Evolutionary conservation across 2,888 invertebrate genomes (phyloP).

Genomic region (Cantharis rufa): DNA sequence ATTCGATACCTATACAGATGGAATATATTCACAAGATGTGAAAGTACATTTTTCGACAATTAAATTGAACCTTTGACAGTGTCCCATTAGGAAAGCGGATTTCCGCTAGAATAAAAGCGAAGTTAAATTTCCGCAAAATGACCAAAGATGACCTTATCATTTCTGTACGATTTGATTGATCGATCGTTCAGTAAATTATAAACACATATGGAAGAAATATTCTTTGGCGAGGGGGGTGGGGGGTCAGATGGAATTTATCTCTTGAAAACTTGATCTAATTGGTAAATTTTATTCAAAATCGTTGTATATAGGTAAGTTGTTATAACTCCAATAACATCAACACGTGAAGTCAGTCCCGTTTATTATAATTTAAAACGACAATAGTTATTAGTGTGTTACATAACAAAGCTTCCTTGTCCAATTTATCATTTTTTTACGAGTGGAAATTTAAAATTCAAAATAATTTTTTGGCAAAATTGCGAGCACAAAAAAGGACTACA

Average conservation of each 20-base stretch:
- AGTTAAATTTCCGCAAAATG: neutral
- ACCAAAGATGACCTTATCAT: neutral
- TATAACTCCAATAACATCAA: neutral
- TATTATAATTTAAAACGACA: neutral
- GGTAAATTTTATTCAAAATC: too few relatives aligned
- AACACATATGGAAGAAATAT: too few relatives aligned
- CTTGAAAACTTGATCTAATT: too few relatives aligned
- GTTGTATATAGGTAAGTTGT: neutral
- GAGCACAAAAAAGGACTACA: neutral
- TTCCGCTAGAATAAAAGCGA: neutral
- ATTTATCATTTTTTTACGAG: neutral
- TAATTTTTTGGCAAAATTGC: neutral
- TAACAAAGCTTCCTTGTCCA: neutral
- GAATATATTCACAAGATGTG: too few relatives aligned
- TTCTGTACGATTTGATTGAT: neutral
- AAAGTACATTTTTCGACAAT: neutral
- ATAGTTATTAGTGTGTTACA: neutral
- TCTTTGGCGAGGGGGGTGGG: too few relatives aligned
- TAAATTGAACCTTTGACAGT: neutral
- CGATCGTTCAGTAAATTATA: neutral
- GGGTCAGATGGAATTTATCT: too few relatives aligned
- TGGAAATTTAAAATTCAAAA: neutral
- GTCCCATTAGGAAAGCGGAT: neutral
- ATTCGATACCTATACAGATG: too few relatives aligned
- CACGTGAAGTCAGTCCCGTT: neutral